A percentile compares a stretch with the other conserved stretches of the same genome.
Conservation (phyloP, 2,113 vertebrate species). For the Merops nubicus region DNA sequence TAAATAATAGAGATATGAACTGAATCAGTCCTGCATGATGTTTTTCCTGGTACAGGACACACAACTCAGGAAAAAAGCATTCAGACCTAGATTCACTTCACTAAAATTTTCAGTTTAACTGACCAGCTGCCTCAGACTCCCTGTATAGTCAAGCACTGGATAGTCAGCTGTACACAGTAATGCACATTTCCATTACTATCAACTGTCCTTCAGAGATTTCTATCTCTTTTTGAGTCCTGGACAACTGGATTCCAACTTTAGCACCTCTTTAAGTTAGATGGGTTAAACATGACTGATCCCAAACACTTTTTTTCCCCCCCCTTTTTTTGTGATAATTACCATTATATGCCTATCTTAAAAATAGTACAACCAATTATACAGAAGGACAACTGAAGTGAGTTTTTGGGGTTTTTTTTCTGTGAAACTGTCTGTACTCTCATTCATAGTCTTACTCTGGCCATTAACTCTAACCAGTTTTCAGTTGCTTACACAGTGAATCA, state of each 20-base stretch:
- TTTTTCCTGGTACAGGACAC: not conserved
- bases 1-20: not conserved
- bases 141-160: not conserved
- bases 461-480: not conserved
- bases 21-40: not conserved
- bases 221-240: not conserved
- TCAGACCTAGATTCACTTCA: not conserved
- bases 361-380: not conserved
- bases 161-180: not conserved
- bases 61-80: accelerated
- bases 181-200: not conserved
- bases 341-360: not conserved
- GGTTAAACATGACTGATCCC: not conserved
- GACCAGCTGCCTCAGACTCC: not conserved
- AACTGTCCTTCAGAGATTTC: not conserved
- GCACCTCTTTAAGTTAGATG: not conserved
- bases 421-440: not conserved
- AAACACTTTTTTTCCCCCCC: accelerated
- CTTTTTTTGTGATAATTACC: not conserved
- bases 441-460: not conserved
- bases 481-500: not conserved
- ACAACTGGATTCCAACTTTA: not conserved
- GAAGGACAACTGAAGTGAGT: not conserved
- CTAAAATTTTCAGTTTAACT: not conserved
- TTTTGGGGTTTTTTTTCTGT: not conserved